Evolutionary conservation across 92 coral and sea anemone genomes (phyloP), one percentile per base, ranked within the genome.

Genomic region (Pocillopora grandis): DNA sequence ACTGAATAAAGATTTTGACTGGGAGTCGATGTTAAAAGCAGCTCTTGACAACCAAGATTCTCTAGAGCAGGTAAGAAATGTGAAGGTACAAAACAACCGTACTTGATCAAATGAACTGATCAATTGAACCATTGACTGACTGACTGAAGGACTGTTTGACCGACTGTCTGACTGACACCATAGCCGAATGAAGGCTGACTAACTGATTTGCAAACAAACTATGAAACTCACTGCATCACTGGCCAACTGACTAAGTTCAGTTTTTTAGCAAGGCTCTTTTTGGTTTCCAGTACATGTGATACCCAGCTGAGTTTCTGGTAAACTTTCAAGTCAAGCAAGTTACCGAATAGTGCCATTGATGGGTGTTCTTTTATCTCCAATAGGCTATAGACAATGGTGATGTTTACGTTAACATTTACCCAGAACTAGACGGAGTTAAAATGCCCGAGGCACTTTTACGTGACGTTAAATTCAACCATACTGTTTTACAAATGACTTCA

Each of bases 321-420:
- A 27, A 27, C 31, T 27, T 27, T 27, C 31, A 42, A 42, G 52
- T 42, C 8, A 1, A 42, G 52, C 8, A 42, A 27, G 31, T 27
- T 27, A 42, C 52, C 8, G 52, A 42, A 42, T 42, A 42, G 52
- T 42, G 52, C 8, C 8, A 2, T 16, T 20, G 23, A 52, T 12
- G 16, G 17, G 37, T 2, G 9, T 61, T 56, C 33, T 18, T 56
- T 67, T 66, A 27, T 57, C 33, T 68, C 33, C 18, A 23, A 16
- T 75, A 96, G 98, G 99, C 98, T 21, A 76, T 96, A 33, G 97
- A 92, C 19, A 90, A 82, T n/a, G 98, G 93, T 63, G 80, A 92
- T 18, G 88, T 96, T 62, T 94, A 86, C 57, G 91, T 94, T 21
- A 85, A 91, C 31, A 91, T 90, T 81, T 96, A 89, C 81, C 97